These are phyloP conservation scores for Drosophila trapezifrons DNA, from an alignment of 1,140 invertebrate species.

Conservation along the genomic window DNA sequence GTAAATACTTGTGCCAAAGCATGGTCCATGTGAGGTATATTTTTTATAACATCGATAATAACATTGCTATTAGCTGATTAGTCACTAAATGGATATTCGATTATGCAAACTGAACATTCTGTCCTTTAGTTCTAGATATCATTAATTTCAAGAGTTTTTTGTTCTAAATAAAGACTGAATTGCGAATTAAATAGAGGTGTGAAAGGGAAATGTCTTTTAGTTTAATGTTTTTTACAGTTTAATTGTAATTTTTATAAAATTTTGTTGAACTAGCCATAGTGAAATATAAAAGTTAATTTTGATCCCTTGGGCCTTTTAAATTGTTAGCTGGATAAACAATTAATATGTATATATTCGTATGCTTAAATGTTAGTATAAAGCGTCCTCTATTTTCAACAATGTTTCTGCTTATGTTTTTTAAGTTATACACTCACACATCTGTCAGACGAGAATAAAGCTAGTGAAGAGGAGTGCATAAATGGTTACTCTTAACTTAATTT, in stretches of 20 bases:
- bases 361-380: conserved; percentile 8
- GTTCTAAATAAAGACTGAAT: neutral
- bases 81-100: conserved; percentile 1
- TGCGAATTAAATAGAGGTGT: neutral
- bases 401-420: neutral
- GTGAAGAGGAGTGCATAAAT: conserved; percentile 25
- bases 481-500: conserved; percentile 9
- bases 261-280: conserved; percentile 19
- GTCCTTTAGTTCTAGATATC: neutral
- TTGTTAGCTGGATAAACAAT: conserved; percentile 17
- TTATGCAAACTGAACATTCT: neutral
- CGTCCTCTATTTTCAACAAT: conserved; percentile 2
- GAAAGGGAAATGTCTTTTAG: conserved; percentile 25
- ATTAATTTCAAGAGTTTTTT: neutral
- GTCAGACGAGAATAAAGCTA: conserved; percentile 18
- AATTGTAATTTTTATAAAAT: conserved; percentile 15
- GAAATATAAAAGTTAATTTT: conserved; percentile 35
- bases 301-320: conserved; percentile 34
- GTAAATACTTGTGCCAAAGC: conserved; percentile 23
- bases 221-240: conserved; percentile 10
- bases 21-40: conserved; percentile 32
- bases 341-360: conserved; percentile 18
- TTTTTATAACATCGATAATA: conserved; percentile 1
- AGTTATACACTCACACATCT: conserved; percentile 6
- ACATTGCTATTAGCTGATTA: conserved; percentile 19